phyloP scores from a whole-genome alignment of 2,888 invertebrate genomes.

The Noctua fimbriata region DNA sequence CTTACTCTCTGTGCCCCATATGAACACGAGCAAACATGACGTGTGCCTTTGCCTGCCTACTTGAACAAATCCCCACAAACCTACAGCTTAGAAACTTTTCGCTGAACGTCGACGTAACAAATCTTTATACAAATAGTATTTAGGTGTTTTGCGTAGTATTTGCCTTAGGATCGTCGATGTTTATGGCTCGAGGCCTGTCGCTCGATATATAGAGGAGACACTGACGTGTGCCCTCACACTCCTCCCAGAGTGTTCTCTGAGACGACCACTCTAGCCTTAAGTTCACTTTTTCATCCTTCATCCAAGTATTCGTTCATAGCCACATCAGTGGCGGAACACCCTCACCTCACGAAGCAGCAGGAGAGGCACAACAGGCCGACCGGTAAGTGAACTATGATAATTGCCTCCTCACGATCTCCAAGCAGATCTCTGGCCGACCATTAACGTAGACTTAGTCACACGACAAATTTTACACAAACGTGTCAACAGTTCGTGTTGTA shows the following conservation, averaged over 20 bases:
- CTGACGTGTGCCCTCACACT: slow-evolving; percentile 77
- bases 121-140: slow-evolving; percentile 85
- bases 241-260: slow-evolving; percentile 83
- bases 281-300: slow-evolving; percentile 78
- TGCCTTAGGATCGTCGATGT: slow-evolving; percentile 82
- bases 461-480: slow-evolving; percentile 63
- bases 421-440: slow-evolving; percentile 57
- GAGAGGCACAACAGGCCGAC: slow-evolving; percentile 78
- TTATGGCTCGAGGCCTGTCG: slow-evolving; percentile 77
- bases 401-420: slow-evolving; percentile 70
- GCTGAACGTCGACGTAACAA: slow-evolving; percentile 70
- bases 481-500: slow-evolving; percentile 42
- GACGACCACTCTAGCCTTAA: slow-evolving; percentile 80
- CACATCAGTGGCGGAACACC: slow-evolving; percentile 86
- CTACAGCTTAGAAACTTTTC: slow-evolving; percentile 53
- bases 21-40: neutral
- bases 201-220: slow-evolving; percentile 80
- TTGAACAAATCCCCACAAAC: slow-evolving; percentile 58
- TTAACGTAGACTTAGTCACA: slow-evolving; percentile 65
- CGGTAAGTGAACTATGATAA: slow-evolving; percentile 81
- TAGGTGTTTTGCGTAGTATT: slow-evolving; percentile 86
- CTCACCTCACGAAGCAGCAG: slow-evolving; percentile 71
- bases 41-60: neutral
- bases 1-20: neutral
- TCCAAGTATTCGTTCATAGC: slow-evolving; percentile 84